These are phyloP conservation scores for Peromyscus polionotus DNA, from an alignment of 2,113 vertebrate species.

Conservation along the genomic window DNA sequence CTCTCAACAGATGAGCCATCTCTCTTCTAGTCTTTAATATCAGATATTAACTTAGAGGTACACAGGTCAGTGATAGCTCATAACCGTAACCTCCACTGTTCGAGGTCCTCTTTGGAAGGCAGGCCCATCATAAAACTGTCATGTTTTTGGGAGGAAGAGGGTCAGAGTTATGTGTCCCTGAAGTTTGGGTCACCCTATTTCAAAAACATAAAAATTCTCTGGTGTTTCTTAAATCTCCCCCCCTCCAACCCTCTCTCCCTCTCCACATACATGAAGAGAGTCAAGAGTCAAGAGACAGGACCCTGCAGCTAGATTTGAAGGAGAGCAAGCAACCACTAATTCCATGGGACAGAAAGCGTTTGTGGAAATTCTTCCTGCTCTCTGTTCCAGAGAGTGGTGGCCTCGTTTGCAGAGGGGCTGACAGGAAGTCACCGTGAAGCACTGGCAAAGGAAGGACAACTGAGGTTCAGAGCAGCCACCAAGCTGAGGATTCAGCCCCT, in stretches of 20 bases:
- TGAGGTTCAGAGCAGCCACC: not conserved
- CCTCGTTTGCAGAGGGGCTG: not conserved
- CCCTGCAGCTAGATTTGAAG: too few relatives aligned
- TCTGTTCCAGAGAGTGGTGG: not conserved
- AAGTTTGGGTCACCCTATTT: not conserved
- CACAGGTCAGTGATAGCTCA: not conserved
- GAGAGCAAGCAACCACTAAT: not conserved
- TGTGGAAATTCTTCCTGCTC: not conserved
- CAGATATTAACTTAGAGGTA: not conserved
- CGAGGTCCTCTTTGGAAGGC: not conserved
- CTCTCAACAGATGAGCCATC: not conserved
- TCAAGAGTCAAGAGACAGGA: not conserved
- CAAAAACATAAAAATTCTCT: conserved; percentile 16
- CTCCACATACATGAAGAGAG: not conserved
- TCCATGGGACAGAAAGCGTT: not conserved
- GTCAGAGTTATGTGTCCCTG: not conserved
- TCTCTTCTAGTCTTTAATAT: not conserved
- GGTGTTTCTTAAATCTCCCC: not conserved
- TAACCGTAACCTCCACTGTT: not conserved
- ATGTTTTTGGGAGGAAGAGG: not conserved
- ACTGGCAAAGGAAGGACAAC: not conserved
- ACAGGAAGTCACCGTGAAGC: not conserved
- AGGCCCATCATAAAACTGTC: not conserved
- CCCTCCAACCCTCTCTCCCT: too few relatives aligned
- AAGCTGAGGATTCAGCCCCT: not conserved